These are phyloP conservation scores for Metacarcinus magister DNA, from an alignment of 2,888 invertebrate species.

Conservation along the genomic window DNA sequence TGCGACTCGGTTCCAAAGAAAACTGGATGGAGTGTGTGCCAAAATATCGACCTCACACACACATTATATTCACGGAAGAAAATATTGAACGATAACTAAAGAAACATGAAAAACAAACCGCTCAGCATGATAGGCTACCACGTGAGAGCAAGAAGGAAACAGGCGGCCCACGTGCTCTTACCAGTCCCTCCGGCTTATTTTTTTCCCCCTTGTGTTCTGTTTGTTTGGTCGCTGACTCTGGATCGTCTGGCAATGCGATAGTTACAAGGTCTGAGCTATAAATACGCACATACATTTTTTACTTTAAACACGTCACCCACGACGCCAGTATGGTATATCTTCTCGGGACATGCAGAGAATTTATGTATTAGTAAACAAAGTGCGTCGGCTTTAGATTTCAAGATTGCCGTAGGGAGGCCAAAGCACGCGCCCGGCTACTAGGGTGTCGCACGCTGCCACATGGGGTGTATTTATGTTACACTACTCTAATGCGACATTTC, in stretches of 20 bases:
- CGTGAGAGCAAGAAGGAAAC: slow-evolving; percentile 56
- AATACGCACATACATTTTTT: not conserved
- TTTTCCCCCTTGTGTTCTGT: not conserved
- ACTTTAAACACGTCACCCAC: not conserved
- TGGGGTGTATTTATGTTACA: not conserved
- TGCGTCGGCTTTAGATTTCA: slow-evolving; percentile 71
- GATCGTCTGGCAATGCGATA: not conserved
- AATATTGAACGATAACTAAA: not conserved
- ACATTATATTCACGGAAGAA: not conserved
- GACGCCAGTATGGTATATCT: not conserved
- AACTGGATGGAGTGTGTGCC: not conserved
- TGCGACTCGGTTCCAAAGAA: not conserved
- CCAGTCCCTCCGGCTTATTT: slow-evolving; percentile 36
- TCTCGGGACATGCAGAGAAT: slow-evolving; percentile 36
- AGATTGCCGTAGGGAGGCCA: slow-evolving; percentile 68
- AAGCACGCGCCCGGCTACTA: slow-evolving; percentile 67
- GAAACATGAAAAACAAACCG: not conserved
- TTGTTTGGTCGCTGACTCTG: slow-evolving; percentile 7
- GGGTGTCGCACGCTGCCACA: slow-evolving; percentile 64
- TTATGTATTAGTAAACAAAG: slow-evolving; percentile 49
- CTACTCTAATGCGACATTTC: not conserved
- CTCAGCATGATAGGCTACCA: not conserved
- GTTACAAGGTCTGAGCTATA: not conserved
- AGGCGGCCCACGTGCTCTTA: slow-evolving; percentile 69
- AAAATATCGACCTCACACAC: not conserved